phyloP scores from a whole-genome alignment of 2,113 vertebrate species.

The Pluvianellus socialis region DNA sequence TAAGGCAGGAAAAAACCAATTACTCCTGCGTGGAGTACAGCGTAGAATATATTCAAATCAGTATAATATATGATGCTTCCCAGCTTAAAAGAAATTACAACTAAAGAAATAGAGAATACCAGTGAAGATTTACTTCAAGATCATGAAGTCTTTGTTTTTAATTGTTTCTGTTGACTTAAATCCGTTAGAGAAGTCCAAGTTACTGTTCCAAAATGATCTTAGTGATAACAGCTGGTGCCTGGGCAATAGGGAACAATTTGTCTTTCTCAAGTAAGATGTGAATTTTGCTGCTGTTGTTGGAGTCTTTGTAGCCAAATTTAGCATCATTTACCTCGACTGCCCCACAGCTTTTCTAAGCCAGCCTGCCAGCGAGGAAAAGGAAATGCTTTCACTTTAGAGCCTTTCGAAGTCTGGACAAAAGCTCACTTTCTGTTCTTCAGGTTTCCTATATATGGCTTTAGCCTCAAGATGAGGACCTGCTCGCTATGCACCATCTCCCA shows the following conservation, averaged over 20 bases:
- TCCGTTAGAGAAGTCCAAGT: background rate
- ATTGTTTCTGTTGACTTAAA: background rate
- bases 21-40: background rate
- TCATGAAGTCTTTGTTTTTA: background rate
- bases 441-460: constrained; percentile 73
- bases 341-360: background rate
- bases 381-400: constrained; percentile 47
- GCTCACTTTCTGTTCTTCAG: constrained; percentile 77
- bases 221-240: background rate
- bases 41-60: background rate
- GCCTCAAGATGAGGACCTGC: constrained; percentile 81
- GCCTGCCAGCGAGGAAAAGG: constrained; percentile 16
- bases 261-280: background rate
- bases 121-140: background rate
- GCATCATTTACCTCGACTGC: background rate
- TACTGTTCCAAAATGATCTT: background rate
- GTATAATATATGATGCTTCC: background rate
- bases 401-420: constrained; percentile 65
- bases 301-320: constrained; percentile 4
- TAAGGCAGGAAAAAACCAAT: background rate
- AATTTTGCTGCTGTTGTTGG: background rate
- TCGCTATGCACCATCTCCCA: constrained; percentile 61
- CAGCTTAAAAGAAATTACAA: background rate
- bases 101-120: background rate
- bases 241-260: background rate